Evolutionary conservation across 2,888 invertebrate genomes (phyloP).

Genomic region (Mylabris sibirica): DNA sequence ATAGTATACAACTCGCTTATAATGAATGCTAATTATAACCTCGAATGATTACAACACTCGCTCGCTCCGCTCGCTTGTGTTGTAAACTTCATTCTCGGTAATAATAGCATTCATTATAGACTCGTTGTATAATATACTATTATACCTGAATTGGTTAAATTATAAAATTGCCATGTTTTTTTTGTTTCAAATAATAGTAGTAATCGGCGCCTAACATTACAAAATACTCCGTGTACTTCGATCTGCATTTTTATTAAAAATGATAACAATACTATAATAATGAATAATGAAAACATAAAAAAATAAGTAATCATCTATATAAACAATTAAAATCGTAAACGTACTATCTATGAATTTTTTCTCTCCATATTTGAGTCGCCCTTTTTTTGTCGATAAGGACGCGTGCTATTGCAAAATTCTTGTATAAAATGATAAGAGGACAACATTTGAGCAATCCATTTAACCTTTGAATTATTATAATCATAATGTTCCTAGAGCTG

Average conservation of each 20-base stretch:
- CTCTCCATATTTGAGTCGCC: background rate
- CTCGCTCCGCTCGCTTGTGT: no score
- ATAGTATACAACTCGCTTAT: no score
- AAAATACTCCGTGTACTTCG: slow-evolving; percentile 12
- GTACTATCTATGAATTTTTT: slow-evolving; percentile 24
- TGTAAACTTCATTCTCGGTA: no score
- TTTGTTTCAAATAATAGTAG: background rate
- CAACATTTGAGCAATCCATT: slow-evolving; percentile 26
- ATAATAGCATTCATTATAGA: no score
- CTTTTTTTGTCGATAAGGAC: slow-evolving; percentile 26
- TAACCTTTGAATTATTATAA: slow-evolving; percentile 34
- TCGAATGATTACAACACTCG: no score
- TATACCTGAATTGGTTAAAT: background rate
- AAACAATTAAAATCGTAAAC: slow-evolving; percentile 22
- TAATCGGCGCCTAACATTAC: background rate
- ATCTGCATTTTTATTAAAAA: slow-evolving; percentile 18
- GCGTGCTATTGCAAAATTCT: slow-evolving; percentile 35
- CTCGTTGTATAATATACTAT: no score
- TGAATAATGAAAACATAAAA: background rate
- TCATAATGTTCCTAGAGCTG: slow-evolving; percentile 27
- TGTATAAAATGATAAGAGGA: slow-evolving; percentile 28
- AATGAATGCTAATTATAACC: no score
- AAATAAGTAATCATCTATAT: slow-evolving; percentile 23
- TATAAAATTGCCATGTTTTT: background rate
- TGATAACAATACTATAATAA: background rate